These are phyloP conservation scores for Eumacrocentrus americanus DNA, from an alignment of 2,888 invertebrate species.

Conservation along the genomic window DNA sequence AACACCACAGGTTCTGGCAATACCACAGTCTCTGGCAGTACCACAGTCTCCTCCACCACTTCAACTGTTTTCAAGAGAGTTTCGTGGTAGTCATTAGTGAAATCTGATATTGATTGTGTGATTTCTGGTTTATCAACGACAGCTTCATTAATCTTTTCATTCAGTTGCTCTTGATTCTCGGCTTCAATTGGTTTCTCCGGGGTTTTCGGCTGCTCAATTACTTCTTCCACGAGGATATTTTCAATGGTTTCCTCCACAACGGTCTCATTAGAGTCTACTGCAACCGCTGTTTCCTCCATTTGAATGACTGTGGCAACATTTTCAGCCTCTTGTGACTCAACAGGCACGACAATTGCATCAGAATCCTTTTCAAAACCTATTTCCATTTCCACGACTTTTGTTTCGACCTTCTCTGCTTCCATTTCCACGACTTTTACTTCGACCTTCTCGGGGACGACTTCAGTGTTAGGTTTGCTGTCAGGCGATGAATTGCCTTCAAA, in stretches of 20 bases:
- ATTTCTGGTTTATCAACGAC: conserved; percentile 12
- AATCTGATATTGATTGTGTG: not conserved
- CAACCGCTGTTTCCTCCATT: not conserved
- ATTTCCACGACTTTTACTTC: conserved; percentile 24
- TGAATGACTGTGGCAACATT: not conserved
- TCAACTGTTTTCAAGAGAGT: conserved; percentile 1
- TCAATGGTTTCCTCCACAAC: conserved; percentile 2
- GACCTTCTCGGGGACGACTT: conserved; percentile 11
- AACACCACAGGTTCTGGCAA: conserved; percentile 24
- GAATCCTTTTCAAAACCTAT: not conserved
- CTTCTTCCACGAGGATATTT: not conserved
- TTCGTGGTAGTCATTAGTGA: not conserved
- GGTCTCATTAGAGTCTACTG: not conserved
- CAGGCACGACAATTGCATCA: not conserved
- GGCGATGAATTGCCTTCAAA: conserved; percentile 34
- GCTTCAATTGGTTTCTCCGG: no score
- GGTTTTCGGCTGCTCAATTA: not conserved
- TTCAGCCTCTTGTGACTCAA: not conserved
- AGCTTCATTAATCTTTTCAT: not conserved
- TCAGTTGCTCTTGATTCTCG: no score
- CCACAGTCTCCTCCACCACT: conserved; percentile 17
- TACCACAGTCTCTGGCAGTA: conserved; percentile 22
- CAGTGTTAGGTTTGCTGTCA: conserved; percentile 12
- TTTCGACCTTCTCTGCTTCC: conserved; percentile 16
- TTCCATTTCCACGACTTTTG: conserved; percentile 14